Conservation (phyloP, 2,113 vertebrate genomes). For the Cettia cetti region DNA sequence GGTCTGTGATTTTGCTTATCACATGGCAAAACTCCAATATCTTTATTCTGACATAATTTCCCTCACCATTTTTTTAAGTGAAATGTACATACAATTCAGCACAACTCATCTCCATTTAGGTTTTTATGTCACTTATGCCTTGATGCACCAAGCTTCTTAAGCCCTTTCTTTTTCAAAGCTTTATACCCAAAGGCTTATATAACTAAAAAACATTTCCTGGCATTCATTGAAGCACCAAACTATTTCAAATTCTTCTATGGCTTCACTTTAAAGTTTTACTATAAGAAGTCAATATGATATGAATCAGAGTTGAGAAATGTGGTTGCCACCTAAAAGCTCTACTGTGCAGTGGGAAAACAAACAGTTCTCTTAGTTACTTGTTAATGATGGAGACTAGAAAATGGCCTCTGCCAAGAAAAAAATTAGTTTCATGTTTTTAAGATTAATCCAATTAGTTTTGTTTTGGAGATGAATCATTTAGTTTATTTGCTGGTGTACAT, state of each 20-base stretch:
- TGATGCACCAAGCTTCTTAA: not conserved
- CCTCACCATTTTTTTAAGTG: not conserved
- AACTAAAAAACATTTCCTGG: not conserved
- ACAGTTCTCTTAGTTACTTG: not conserved
- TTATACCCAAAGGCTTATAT: not conserved
- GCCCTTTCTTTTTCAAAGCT: not conserved
- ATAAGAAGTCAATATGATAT: not conserved
- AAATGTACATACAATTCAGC: not conserved
- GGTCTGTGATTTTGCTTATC: not conserved
- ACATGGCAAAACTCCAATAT: not conserved
- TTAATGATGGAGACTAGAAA: not conserved
- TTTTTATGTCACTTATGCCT: not conserved
- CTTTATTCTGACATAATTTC: not conserved
- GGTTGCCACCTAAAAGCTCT: not conserved
- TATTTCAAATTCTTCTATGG: not conserved
- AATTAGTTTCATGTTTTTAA: not conserved
- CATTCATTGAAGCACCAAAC: not conserved
- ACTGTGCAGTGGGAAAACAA: not conserved
- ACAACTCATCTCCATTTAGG: not conserved
- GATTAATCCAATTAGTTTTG: not conserved
- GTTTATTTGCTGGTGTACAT: not conserved
- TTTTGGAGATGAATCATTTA: not conserved
- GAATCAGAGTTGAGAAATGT: not conserved
- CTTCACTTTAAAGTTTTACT: not conserved
- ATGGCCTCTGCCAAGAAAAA: not conserved